phyloP scores from a whole-genome alignment of 2,888 invertebrate species.

The Xanthia icteritia region DNA sequence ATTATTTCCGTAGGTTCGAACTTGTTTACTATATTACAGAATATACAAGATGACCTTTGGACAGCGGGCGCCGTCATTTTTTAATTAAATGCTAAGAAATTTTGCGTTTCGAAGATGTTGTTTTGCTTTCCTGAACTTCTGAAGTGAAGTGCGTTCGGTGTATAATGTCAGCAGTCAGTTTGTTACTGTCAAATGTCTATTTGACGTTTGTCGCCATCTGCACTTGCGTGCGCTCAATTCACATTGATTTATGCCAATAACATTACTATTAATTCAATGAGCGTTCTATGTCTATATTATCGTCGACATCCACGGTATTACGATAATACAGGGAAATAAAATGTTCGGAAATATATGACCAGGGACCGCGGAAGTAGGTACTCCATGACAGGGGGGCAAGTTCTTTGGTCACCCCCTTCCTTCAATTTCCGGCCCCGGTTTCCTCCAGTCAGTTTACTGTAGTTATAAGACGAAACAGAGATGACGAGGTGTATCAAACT shows the following conservation, averaged over 20 bases:
- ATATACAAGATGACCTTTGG: constrained; percentile 90
- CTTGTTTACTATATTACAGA: constrained; percentile 93
- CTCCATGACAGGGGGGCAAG: too few species aligned
- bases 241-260: constrained; percentile 9
- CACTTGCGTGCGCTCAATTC: constrained; percentile 9
- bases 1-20: constrained; percentile 91
- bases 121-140: constrained; percentile 32
- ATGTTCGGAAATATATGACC: not conserved
- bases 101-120: not conserved
- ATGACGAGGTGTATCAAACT: too few species aligned
- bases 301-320: too few species aligned
- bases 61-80: constrained; percentile 71
- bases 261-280: not conserved
- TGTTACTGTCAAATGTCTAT: constrained; percentile 26
- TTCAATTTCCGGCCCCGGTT: too few species aligned
- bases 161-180: not conserved
- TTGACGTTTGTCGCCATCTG: constrained; percentile 32
- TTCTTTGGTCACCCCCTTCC: too few species aligned
- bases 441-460: too few species aligned
- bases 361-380: too few species aligned
- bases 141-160: constrained; percentile 17
- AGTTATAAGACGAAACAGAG: too few species aligned
- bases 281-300: not conserved
- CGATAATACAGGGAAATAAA: too few species aligned
- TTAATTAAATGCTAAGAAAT: constrained; percentile 12